These are phyloP conservation scores for Chitala chitala DNA, from an alignment of 2,113 vertebrate genomes.

Conservation along the genomic window DNA sequence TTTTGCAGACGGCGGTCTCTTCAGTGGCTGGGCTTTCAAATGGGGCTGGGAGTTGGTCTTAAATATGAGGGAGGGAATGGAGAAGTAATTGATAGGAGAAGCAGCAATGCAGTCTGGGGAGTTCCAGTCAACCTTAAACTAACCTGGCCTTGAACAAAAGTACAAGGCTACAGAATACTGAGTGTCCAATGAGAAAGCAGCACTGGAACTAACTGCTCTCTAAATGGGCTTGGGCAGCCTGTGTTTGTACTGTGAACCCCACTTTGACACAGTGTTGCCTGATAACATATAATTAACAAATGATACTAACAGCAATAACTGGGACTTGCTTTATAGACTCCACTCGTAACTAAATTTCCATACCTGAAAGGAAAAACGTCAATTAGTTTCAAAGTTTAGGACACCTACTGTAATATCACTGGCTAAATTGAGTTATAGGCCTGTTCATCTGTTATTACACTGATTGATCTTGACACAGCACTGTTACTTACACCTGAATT, in stretches of 20 bases:
- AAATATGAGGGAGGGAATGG: not conserved
- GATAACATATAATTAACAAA: not conserved
- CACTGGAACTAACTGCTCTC: slow-evolving; percentile 3
- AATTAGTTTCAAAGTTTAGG: too few species aligned
- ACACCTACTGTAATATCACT: too few species aligned
- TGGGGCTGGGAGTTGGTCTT: not conserved
- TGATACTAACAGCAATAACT: not conserved
- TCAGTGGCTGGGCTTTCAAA: not conserved
- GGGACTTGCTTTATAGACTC: not conserved
- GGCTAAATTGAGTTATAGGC: too few species aligned
- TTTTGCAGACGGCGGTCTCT: not conserved
- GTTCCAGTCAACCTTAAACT: not conserved
- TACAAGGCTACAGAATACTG: too few species aligned
- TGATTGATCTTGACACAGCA: too few species aligned
- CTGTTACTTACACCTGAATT: too few species aligned
- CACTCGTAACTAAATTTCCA: too few species aligned
- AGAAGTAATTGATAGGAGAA: not conserved
- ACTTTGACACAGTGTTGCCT: not conserved
- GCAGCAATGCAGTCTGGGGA: not conserved
- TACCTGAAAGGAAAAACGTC: too few species aligned
- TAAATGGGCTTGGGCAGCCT: not conserved
- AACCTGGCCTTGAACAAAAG: not conserved
- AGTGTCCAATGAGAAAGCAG: not conserved
- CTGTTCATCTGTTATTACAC: too few species aligned
- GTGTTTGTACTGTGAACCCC: not conserved